A percentile compares a stretch with the other conserved stretches of the same genome.
Conservation (phyloP, 30 jellyfish, hydroid and myxozoan genomes). For the Aurelia aurita region DNA sequence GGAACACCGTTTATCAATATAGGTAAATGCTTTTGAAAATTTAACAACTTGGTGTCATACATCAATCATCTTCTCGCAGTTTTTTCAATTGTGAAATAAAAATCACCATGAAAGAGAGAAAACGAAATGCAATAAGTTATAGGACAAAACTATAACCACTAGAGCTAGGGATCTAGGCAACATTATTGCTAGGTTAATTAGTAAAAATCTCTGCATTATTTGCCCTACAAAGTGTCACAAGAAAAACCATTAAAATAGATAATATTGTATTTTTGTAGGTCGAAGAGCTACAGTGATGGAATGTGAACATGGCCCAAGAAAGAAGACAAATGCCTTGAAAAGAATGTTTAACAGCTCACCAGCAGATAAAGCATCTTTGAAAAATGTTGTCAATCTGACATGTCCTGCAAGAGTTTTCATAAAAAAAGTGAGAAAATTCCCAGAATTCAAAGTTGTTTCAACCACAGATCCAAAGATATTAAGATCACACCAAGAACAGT, state of each 20-base stretch:
- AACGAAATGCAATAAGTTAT: too few species aligned
- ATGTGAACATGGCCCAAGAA: conserved; percentile 99
- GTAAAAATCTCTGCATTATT: too few species aligned
- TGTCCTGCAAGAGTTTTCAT: conserved; percentile 95
- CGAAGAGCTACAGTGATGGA: conserved; percentile 98
- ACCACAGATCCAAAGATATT: conserved; percentile 83
- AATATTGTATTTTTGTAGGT: conserved; percentile 73
- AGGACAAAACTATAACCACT: too few species aligned
- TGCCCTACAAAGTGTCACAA: too few species aligned
- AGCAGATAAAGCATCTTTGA: conserved; percentile 78
- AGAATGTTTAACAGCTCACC: conserved; percentile 77
- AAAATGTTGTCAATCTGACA: conserved; percentile 83
- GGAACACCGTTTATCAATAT: conserved; percentile 93
- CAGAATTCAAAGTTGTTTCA: conserved; percentile 86
- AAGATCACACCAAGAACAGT: conserved; percentile 88
- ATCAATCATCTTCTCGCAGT: too few species aligned
- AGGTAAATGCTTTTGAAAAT: conserved; percentile 71
- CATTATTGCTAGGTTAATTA: too few species aligned
- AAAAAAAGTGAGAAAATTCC: conserved; percentile 93
- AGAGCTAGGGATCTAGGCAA: too few species aligned
- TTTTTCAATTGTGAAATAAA: too few species aligned
- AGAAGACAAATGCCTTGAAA: conserved; percentile 89
- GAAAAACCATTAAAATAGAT: too few species aligned
- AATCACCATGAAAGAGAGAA: too few species aligned
- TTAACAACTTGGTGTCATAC: too few species aligned